phyloP scores from a whole-genome alignment of 2,113 vertebrate genomes.

The Syngnathoides biaculeatus region DNA sequence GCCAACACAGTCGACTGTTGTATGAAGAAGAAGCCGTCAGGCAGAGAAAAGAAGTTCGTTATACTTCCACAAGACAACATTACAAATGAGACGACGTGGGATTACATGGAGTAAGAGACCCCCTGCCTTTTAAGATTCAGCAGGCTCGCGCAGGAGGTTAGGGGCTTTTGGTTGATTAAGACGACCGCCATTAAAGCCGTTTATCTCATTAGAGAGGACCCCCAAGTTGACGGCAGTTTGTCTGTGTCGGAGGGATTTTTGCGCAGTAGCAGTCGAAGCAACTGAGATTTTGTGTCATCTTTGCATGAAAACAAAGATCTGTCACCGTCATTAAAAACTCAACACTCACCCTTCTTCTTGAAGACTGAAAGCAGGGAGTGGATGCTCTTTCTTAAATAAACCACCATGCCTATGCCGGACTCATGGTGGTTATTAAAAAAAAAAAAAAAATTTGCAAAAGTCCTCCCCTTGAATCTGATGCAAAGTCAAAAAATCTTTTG shows the following conservation, averaged over 20 bases:
- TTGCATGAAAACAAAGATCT: not conserved
- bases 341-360: slow-evolving; percentile 89
- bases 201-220: slow-evolving; percentile 55
- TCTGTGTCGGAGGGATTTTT: not conserved
- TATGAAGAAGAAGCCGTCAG: not conserved
- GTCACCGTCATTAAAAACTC: not conserved
- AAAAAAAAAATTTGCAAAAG: not conserved
- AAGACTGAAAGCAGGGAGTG: slow-evolving; percentile 82
- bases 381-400: slow-evolving; percentile 84
- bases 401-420: slow-evolving; percentile 79
- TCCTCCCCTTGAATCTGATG: slow-evolving; percentile 3
- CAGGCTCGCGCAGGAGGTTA: slow-evolving; percentile 35
- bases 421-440: slow-evolving; percentile 25
- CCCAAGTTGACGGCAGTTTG: slow-evolving; percentile 8
- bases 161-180: slow-evolving; percentile 47
- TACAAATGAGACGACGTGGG: not conserved
- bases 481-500: slow-evolving; percentile 9
- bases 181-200: slow-evolving; percentile 44
- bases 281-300: not conserved
- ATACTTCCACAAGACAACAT: not conserved
- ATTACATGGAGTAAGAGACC: slow-evolving; percentile 11
- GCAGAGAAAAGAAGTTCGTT: not conserved
- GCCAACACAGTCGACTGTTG: slow-evolving; percentile 9
- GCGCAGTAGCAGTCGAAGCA: not conserved
- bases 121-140: not conserved